phyloP scores from a whole-genome alignment of 37 sponge, comb jelly and placozoan species.

The Chondrilla cf. caribensis region DNA sequence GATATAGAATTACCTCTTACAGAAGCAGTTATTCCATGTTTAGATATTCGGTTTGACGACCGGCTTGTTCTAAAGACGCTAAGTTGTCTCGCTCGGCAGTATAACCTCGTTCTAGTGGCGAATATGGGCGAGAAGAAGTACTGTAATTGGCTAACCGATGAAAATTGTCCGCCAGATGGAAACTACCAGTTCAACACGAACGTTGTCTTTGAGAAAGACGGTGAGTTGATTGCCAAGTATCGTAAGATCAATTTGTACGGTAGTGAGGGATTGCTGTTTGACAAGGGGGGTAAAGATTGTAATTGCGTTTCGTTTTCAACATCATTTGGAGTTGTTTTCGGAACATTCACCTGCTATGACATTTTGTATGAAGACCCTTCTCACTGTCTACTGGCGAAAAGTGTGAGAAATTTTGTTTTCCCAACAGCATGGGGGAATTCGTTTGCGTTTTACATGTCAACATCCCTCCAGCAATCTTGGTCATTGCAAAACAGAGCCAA shows the following conservation, averaged over 20 bases:
- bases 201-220: constrained; percentile 61
- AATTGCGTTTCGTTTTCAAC: constrained; percentile 41
- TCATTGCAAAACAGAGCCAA: constrained; percentile 16
- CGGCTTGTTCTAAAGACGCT: constrained; percentile 22
- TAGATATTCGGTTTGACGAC: neutral
- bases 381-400: constrained; percentile 13
- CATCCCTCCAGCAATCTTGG: constrained; percentile 52
- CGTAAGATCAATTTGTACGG: constrained; percentile 56
- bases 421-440: constrained; percentile 60
- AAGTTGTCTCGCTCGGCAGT: constrained; percentile 46
- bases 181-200: constrained; percentile 56
- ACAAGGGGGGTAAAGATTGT: neutral
- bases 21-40: constrained; percentile 34
- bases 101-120: constrained; percentile 26
- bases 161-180: constrained; percentile 41
- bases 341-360: constrained; percentile 70
- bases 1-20: no score
- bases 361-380: constrained; percentile 46
- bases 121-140: constrained; percentile 48
- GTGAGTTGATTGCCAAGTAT: constrained; percentile 55
- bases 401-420: constrained; percentile 52
- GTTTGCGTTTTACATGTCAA: constrained; percentile 36
- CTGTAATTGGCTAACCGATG: neutral
- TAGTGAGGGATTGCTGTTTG: neutral
- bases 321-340: constrained; percentile 66